Percentiles rank a stretch among this genome's conserved stretches.
Conservation (phyloP, 2,797 vertebrate species). For the Microcaecilia unicolor region DNA sequence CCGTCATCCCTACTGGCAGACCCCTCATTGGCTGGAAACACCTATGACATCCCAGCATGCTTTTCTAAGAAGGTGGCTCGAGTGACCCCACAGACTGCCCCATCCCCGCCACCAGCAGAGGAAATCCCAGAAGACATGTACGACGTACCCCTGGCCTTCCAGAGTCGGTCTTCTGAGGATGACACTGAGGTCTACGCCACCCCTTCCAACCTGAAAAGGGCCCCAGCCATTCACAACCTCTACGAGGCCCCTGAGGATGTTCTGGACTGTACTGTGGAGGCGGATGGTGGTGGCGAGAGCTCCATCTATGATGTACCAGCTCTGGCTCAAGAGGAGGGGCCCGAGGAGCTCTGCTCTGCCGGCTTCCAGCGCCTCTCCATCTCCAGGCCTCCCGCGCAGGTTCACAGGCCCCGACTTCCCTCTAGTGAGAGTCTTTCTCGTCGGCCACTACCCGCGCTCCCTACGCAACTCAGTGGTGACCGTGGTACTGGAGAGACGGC, state of each 20-base stretch:
- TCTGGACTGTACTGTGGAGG: constrained; percentile 16
- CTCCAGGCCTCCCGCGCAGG: constrained; percentile 50
- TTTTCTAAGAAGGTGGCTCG: constrained; percentile 13
- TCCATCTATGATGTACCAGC: constrained; percentile 80
- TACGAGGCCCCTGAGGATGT: constrained; percentile 38
- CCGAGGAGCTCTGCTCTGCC: constrained; percentile 30
- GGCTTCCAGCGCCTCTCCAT: constrained; percentile 49
- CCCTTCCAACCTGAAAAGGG: constrained; percentile 45
- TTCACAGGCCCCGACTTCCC: constrained; percentile 61
- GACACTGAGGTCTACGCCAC: constrained; percentile 40
- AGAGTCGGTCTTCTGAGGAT: constrained; percentile 12
- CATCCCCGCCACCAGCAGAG: constrained; percentile 46
- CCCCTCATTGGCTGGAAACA: constrained; percentile 24
- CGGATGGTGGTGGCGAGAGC: constrained; percentile 33
- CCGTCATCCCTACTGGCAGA: constrained; percentile 53
- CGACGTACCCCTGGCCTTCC: constrained; percentile 36
- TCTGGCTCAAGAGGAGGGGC: constrained; percentile 44
- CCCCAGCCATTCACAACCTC: constrained; percentile 38
- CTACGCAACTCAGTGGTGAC: no score
- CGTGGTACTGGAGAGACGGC: no score
- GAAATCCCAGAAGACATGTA: constrained; percentile 35
- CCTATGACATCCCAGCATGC: constrained; percentile 40
- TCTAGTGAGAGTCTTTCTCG: constrained; percentile 83
- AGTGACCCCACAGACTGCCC: not conserved
- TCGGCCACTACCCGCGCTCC: constrained; percentile 77